These are phyloP conservation scores for Drosophila setosimentum DNA, from an alignment of 2,888 invertebrate species.

Conservation along the genomic window DNA sequence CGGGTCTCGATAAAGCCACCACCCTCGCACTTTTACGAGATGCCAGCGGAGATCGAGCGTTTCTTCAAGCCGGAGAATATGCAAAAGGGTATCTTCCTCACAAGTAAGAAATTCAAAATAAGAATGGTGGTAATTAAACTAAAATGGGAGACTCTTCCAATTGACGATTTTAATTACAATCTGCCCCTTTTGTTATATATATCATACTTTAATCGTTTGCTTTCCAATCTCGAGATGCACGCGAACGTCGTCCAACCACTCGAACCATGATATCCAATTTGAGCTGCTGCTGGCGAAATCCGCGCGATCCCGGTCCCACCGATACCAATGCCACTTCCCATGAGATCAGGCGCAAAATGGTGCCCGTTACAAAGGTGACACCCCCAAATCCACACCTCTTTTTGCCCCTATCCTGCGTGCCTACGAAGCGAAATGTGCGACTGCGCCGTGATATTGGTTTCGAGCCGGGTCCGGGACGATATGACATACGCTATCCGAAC, in stretches of 20 bases:
- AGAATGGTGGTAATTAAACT: too few species aligned
- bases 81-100: conserved; percentile 73
- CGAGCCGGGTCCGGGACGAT: conserved; percentile 79
- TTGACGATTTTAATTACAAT: too few species aligned
- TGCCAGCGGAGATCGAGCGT: conserved; percentile 53
- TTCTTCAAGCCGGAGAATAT: conserved; percentile 53
- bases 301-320: conserved; percentile 73
- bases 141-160: background rate
- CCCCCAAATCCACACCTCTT: conserved; percentile 63
- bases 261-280: conserved; percentile 68
- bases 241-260: conserved; percentile 63
- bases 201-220: background rate
- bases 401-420: conserved; percentile 64
- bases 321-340: conserved; percentile 54
- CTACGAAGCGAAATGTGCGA: conserved; percentile 41
- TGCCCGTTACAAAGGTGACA: background rate
- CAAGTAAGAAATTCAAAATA: conserved; percentile 63
- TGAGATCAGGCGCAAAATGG: conserved; percentile 28
- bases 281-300: conserved; percentile 69
- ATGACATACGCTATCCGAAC: conserved; percentile 63
- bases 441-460: conserved; percentile 60
- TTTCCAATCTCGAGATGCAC: conserved; percentile 66
- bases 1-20: conserved; percentile 43
- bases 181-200: background rate
- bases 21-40: conserved; percentile 54